phyloP scores from a whole-genome alignment of 2,797 vertebrate genomes.

The Sebastes oblongus region DNA sequence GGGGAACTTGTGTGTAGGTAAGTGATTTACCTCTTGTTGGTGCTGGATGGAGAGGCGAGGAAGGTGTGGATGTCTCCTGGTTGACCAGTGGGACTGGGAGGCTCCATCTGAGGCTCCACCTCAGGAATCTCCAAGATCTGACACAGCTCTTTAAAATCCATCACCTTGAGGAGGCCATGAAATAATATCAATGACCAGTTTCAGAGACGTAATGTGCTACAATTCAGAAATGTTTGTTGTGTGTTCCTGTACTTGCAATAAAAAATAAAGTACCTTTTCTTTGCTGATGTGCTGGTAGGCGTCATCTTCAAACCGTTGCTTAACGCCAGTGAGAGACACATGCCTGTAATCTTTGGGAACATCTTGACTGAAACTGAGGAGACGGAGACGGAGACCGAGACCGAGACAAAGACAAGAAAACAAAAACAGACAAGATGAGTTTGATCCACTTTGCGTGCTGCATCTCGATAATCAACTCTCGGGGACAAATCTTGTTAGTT shows the following conservation, averaged over 20 bases:
- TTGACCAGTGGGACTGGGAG: conserved; percentile 74
- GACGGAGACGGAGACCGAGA: not conserved
- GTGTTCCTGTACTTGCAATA: not conserved
- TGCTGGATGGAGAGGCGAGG: conserved; percentile 91
- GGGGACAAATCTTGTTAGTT: conserved; percentile 57
- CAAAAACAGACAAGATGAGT: not conserved
- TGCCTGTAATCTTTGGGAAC: conserved; percentile 95
- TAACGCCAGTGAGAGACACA: conserved; percentile 92
- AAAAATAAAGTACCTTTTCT: conserved; percentile 83
- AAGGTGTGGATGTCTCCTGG: conserved; percentile 88
- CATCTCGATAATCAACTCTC: conserved; percentile 45
- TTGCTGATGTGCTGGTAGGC: conserved; percentile 89
- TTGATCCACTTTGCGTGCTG: conserved; percentile 31
- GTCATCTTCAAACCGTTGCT: conserved; percentile 94
- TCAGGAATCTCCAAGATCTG: conserved; percentile 88
- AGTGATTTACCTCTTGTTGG: conserved; percentile 85
- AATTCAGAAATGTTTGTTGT: not conserved
- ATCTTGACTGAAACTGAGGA: conserved; percentile 90
- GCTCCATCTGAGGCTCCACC: conserved; percentile 80
- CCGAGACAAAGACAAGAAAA: not conserved
- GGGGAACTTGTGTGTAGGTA: not conserved
- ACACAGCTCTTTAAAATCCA: conserved; percentile 91
- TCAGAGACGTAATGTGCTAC: not conserved
- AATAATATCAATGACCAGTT: not conserved
- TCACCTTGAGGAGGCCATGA: conserved; percentile 79